These are phyloP conservation scores for Amphimedon queenslandica DNA, from an alignment of 37 sponge, comb jelly and placozoan genomes.

Conservation along the genomic window DNA sequence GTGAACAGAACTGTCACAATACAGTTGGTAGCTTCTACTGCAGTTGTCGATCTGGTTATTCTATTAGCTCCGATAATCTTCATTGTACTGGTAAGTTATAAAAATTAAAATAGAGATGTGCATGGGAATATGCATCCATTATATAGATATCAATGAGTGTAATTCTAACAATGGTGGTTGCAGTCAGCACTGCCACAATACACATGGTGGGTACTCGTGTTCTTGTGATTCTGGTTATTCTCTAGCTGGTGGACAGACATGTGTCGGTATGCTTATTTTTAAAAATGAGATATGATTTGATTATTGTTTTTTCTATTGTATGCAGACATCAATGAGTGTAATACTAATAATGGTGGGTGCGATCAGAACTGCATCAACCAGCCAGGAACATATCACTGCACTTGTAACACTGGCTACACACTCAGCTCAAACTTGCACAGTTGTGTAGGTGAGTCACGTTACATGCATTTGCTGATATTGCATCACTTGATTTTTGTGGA, in stretches of 20 bases:
- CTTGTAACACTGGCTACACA: constrained; percentile 7
- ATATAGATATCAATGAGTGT: constrained; percentile 5
- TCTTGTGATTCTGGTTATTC: neutral
- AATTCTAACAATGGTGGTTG: neutral
- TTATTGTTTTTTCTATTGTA: too few relatives aligned
- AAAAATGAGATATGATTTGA: too few relatives aligned
- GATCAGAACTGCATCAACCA: neutral
- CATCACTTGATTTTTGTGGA: too few relatives aligned
- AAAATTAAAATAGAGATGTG: neutral
- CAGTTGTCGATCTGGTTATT: neutral
- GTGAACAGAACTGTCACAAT: constrained; percentile 2
- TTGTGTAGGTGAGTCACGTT: neutral
- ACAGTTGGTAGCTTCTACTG: constrained; percentile 8
- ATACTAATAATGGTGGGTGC: neutral
- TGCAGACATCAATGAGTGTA: constrained; percentile 5
- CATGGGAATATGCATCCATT: neutral
- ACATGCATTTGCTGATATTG: neutral
- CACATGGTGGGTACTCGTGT: neutral
- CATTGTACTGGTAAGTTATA: neutral
- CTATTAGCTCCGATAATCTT: neutral
- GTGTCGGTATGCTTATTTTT: neutral
- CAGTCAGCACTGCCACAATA: neutral
- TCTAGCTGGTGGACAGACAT: neutral
- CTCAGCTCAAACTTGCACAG: neutral
- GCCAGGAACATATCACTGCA: neutral